These are phyloP conservation scores for Anhinga rufa DNA, from an alignment of 2,113 vertebrate species.

Conservation along the genomic window DNA sequence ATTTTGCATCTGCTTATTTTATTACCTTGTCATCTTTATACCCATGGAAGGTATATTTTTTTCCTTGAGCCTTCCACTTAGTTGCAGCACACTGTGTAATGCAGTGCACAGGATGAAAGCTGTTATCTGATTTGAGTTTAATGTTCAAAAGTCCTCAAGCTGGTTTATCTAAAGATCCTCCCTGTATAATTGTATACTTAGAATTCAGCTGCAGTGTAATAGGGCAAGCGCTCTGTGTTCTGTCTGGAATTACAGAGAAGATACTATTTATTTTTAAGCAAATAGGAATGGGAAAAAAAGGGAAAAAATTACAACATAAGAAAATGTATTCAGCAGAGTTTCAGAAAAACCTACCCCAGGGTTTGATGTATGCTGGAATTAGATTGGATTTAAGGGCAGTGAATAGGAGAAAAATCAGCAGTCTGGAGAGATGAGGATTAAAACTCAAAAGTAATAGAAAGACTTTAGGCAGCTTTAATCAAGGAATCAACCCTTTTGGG, in stretches of 20 bases:
- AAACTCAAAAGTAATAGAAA: conserved; percentile 30
- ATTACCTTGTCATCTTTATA: conserved; percentile 62
- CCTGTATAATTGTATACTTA: conserved; percentile 72
- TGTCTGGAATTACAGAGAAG: conserved; percentile 65
- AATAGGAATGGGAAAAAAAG: not conserved
- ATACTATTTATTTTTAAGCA: conserved; percentile 69
- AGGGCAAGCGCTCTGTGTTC: conserved; percentile 48
- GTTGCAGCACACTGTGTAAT: conserved; percentile 40
- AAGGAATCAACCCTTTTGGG: conserved; percentile 22
- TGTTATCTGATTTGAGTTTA: conserved; percentile 72
- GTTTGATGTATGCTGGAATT: conserved; percentile 19
- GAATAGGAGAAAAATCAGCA: not conserved
- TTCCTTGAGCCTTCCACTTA: conserved; percentile 67
- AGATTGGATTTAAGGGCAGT: conserved; percentile 27
- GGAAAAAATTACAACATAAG: not conserved
- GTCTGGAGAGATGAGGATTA: conserved; percentile 36
- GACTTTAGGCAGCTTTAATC: conserved; percentile 13
- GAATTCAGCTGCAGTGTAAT: conserved; percentile 67
- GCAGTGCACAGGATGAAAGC: conserved; percentile 66
- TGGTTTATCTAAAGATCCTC: conserved; percentile 71
- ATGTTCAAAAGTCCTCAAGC: conserved; percentile 72
- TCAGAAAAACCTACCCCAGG: conserved; percentile 28
- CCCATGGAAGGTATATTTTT: not conserved
- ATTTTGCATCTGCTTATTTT: conserved; percentile 50
- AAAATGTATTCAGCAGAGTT: conserved; percentile 39